phyloP scores from a whole-genome alignment of 2,113 vertebrate genomes.

The Pica pica region DNA sequence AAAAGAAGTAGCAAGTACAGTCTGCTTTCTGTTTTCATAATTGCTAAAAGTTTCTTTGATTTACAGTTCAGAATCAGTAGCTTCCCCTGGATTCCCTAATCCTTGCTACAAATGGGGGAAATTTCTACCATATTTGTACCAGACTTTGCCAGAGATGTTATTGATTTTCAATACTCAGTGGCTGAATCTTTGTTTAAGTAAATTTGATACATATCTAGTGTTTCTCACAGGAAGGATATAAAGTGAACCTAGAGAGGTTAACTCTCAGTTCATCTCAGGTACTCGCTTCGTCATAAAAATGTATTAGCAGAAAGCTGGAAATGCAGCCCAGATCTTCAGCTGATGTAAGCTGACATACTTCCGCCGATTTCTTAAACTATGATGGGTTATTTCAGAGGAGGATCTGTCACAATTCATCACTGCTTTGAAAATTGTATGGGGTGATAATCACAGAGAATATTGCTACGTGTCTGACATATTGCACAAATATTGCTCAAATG shows the following conservation, averaged over 20 bases:
- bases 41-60: background rate
- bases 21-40: background rate
- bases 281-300: background rate
- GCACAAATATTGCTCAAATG: constrained; percentile 55
- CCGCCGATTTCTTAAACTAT: constrained; percentile 30
- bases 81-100: background rate
- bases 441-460: constrained; percentile 60
- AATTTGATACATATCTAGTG: background rate
- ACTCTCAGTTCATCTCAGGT: background rate
- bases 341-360: constrained; percentile 36
- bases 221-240: background rate
- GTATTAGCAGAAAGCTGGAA: constrained; percentile 26
- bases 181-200: background rate
- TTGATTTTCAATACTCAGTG: background rate
- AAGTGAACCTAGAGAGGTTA: background rate
- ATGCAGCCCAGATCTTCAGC: constrained; percentile 6
- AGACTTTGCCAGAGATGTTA: background rate
- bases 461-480: constrained; percentile 60
- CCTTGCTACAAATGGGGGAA: background rate
- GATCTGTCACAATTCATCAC: constrained; percentile 55
- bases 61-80: background rate
- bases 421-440: constrained; percentile 58
- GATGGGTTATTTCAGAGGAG: constrained; percentile 39
- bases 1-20: background rate
- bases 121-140: background rate